Conservation (phyloP, 2,797 vertebrate genomes). For the Calcarius lapponicus region DNA sequence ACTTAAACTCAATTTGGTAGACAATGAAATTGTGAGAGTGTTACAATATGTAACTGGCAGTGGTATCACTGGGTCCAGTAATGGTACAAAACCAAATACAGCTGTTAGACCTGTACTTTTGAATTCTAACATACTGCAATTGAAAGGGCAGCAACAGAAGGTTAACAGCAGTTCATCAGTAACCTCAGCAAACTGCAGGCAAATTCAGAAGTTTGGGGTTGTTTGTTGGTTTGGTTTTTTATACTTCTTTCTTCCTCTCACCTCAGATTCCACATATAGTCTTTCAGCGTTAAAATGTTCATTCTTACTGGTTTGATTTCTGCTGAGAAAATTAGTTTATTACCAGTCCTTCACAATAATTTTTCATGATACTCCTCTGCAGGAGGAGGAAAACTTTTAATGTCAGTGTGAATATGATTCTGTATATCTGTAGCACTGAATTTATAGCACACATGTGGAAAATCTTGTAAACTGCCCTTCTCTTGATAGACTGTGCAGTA, state of each 20-base stretch:
- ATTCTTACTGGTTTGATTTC: slow-evolving; percentile 18
- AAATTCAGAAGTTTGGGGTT: not conserved
- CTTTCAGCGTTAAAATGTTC: not conserved
- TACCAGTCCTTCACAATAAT: slow-evolving; percentile 36
- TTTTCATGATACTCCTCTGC: slow-evolving; percentile 54
- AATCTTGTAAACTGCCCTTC: slow-evolving; percentile 63
- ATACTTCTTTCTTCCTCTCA: not conserved
- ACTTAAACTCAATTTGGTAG: not conserved
- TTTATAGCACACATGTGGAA: slow-evolving; percentile 54
- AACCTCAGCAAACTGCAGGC: slow-evolving; percentile 32
- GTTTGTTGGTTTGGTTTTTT: not conserved
- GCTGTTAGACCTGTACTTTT: not conserved
- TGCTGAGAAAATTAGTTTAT: slow-evolving; percentile 60
- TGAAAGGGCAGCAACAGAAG: not conserved
- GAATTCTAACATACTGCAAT: not conserved
- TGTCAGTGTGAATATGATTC: slow-evolving; percentile 43
- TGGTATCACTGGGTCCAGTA: not conserved
- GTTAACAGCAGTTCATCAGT: not conserved
- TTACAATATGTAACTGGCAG: not conserved
- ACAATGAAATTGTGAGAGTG: not conserved
- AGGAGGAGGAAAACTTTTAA: slow-evolving; percentile 62
- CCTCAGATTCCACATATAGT: slow-evolving; percentile 8
- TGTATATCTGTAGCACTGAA: slow-evolving; percentile 40
- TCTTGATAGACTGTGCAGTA: slow-evolving; percentile 66
- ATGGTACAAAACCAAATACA: not conserved